Evolutionary conservation across 1,140 invertebrate species (phyloP).

Genomic region (Drosophila ohnishii): DNA sequence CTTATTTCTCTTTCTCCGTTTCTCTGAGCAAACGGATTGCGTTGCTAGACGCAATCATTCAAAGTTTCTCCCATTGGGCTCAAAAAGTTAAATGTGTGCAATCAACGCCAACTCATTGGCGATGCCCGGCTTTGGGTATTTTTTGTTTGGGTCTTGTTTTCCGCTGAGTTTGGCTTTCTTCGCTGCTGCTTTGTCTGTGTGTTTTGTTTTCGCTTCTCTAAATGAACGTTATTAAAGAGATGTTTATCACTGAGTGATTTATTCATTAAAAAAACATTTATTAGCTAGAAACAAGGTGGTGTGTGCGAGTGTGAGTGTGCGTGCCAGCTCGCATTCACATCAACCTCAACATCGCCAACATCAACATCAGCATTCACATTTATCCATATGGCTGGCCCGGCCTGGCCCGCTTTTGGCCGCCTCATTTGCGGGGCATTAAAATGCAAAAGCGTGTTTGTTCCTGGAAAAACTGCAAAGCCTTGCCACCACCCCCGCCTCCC

Average conservation of each 20-base stretch:
- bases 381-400: constrained; percentile 52
- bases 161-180: constrained; percentile 48
- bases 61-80: constrained; percentile 36
- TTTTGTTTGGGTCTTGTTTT: constrained; percentile 28
- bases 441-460: constrained; percentile 81
- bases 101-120: constrained; percentile 61
- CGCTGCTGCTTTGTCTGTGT: constrained; percentile 32
- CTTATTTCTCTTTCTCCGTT: constrained; percentile 3
- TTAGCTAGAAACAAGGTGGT: constrained; percentile 71
- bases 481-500: neutral
- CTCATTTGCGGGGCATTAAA: constrained; percentile 76
- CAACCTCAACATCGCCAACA: constrained; percentile 6
- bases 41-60: constrained; percentile 65
- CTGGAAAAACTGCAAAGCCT: constrained; percentile 71
- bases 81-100: constrained; percentile 58
- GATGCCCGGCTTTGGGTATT: constrained; percentile 24
- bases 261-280: constrained; percentile 82
- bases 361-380: constrained; percentile 33
- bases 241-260: constrained; percentile 82
- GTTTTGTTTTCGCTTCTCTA: constrained; percentile 79
- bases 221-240: constrained; percentile 81
- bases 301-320: constrained; percentile 38
- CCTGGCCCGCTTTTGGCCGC: constrained; percentile 36
- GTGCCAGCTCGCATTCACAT: constrained; percentile 49
- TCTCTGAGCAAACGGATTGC: constrained; percentile 26